Evolutionary conservation across 1,140 invertebrate species (phyloP), one percentile per base, ranked within the genome.

Genomic region (Pseudomyrmex pallidus): DNA sequence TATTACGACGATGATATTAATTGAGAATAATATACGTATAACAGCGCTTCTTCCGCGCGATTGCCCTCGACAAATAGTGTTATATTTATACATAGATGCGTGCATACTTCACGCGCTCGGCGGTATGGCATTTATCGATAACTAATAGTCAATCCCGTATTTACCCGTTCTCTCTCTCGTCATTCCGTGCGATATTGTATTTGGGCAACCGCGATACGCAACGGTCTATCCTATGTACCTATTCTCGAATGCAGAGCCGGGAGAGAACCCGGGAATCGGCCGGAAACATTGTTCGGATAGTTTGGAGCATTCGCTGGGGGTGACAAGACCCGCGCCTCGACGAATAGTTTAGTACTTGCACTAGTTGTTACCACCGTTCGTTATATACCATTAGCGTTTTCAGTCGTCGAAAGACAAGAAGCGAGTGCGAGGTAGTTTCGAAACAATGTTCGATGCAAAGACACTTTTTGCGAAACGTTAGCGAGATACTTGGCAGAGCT

Each of bases 221-320:
- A 2, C 52, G 64, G 20, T 20, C 20, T 64, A 76, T 74, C 61
- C 25, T 46, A 13, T 17, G 46, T 54, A n/a, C n/a, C n/a, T n/a
- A 59, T 59, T 44, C 20, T 64, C 54, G 70, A 48, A 22, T 67
- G 35, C n/a, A n/a, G 57, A 50, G 35, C 66, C 61, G 76, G n/a
- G n/a, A 52, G 77, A 52, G 35, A 35, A 35, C 35, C 35, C 57
- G n/a, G 61, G 59, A 84, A 87, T 64, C 84, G 86, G 82, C 63
- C 63, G 52, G 67, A 70, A 77, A 84, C 85, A 88, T 88, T 86
- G 85, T 87, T 88, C 59, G 85, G 52, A 88, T 85, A 74, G 82
- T 62, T 87, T 56, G 35, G 12, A 74, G 74, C 72, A 74, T 46
- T 80, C 52, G 57, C 57, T 50, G 2, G 48, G 5, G 85, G 85